Percentiles rank a stretch among this genome's conserved stretches.
Conservation (phyloP, 2,888 invertebrate genomes). For the Drosophila nigritarsus region DNA sequence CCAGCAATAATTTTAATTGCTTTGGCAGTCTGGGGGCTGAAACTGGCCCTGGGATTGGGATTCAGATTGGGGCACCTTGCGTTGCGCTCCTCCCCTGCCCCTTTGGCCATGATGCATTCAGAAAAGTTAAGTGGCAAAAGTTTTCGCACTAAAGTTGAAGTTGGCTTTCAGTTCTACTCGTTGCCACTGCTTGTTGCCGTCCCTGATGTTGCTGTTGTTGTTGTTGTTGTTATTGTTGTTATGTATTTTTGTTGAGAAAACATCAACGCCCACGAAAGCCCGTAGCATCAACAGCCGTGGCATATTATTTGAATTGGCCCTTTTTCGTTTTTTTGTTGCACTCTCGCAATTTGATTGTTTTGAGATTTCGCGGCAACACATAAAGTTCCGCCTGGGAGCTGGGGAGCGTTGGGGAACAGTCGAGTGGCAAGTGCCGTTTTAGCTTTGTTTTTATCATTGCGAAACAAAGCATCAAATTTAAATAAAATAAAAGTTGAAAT, state of each 20-base stretch:
- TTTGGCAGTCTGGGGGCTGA: slow-evolving; percentile 61
- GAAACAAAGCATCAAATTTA: slow-evolving; percentile 66
- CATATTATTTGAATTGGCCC: slow-evolving; percentile 72
- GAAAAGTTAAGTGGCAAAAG: slow-evolving; percentile 79
- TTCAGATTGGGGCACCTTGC: slow-evolving; percentile 32
- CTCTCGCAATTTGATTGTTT: slow-evolving; percentile 74
- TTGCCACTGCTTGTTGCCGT: slow-evolving; percentile 13
- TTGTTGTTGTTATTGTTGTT: slow-evolving; percentile 33
- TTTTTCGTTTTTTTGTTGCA: slow-evolving; percentile 46
- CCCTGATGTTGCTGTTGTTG: slow-evolving; percentile 7
- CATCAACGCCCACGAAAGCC: slow-evolving; percentile 74
- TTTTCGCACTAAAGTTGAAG: slow-evolving; percentile 80
- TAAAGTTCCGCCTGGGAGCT: slow-evolving; percentile 58
- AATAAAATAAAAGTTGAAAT: slow-evolving; percentile 77
- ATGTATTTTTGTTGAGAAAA: slow-evolving; percentile 73
- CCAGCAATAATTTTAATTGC: slow-evolving; percentile 83
- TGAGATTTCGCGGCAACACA: slow-evolving; percentile 77
- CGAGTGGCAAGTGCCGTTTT: slow-evolving; percentile 31
- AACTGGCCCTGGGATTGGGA: slow-evolving; percentile 39
- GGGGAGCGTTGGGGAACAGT: slow-evolving; percentile 1
- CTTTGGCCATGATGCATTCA: slow-evolving; percentile 46
- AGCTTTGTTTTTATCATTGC: slow-evolving; percentile 59
- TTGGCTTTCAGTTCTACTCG: slow-evolving; percentile 52
- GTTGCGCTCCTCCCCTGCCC: neutral
- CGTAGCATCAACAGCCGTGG: slow-evolving; percentile 39